A percentile compares a stretch with the other conserved stretches of the same genome.
Evolutionary conservation across 2,113 vertebrate species (phyloP).

Genomic region (Neotoma lepida): DNA sequence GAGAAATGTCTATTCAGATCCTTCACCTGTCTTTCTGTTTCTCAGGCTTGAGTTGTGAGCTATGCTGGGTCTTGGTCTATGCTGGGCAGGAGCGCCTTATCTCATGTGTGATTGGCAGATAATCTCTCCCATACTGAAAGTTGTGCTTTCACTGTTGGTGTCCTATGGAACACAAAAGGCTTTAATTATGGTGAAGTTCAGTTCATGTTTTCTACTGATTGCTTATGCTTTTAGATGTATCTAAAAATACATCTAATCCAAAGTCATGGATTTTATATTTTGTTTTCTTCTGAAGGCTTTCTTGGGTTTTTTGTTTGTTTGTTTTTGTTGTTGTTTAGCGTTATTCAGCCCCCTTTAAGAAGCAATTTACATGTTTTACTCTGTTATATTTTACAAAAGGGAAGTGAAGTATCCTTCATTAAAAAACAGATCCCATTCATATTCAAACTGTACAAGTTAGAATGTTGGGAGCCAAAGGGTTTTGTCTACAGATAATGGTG

Average conservation of each 20-base stretch:
- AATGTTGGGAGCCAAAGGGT: background rate
- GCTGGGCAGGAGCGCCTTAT: background rate
- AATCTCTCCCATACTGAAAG: background rate
- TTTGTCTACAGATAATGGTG: background rate
- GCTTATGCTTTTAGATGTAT: background rate
- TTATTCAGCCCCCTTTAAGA: background rate
- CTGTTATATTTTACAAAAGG: background rate
- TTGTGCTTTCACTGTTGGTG: background rate
- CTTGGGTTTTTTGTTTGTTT: background rate
- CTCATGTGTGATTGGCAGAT: background rate
- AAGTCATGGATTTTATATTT: background rate
- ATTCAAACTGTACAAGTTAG: slow-evolving; percentile 6
- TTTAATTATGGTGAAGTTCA: slow-evolving; percentile 10
- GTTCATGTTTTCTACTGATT: background rate
- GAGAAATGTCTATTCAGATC: background rate
- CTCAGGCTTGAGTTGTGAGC: background rate
- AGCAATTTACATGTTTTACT: background rate
- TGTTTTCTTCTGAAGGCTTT: slow-evolving; percentile 11
- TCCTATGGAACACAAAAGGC: background rate
- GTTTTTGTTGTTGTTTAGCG: background rate
- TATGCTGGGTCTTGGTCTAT: background rate
- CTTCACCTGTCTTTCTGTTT: background rate
- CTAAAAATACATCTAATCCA: background rate
- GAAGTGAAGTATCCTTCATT: background rate
- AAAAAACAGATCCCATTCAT: background rate